Conservation (phyloP, 2,888 invertebrate species). For the Xestia xanthographa region DNA sequence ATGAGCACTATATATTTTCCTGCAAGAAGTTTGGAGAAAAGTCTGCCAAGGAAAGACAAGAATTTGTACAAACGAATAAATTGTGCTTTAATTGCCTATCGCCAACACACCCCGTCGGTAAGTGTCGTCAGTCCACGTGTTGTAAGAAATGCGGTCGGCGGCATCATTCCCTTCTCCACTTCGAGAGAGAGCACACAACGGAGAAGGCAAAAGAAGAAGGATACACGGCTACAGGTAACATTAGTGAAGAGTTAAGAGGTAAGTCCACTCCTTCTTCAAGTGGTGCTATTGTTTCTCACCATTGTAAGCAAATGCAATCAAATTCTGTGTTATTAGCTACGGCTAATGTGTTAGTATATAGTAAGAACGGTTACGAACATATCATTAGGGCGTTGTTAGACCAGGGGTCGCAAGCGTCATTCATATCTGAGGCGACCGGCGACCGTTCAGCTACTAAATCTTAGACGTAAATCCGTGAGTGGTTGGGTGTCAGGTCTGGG, state of each 20-base stretch:
- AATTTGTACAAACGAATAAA: slow-evolving; percentile 33
- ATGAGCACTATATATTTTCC: slow-evolving; percentile 25
- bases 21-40: slow-evolving; percentile 32
- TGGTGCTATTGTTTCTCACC: background rate
- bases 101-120: slow-evolving; percentile 27
- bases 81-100: slow-evolving; percentile 45
- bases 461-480: background rate
- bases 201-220: slow-evolving; percentile 7
- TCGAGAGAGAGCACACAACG: slow-evolving; percentile 24
- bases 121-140: slow-evolving; percentile 32
- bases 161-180: slow-evolving; percentile 45
- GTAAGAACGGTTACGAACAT: slow-evolving; percentile 22
- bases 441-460: background rate
- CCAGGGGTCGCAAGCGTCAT: slow-evolving; percentile 35
- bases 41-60: slow-evolving; percentile 30
- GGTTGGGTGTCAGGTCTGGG: slow-evolving; percentile 7
- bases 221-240: slow-evolving; percentile 4
- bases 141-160: slow-evolving; percentile 37
- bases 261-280: no score
- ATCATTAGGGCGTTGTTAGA: slow-evolving; percentile 34
- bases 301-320: background rate
- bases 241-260: slow-evolving; percentile 2
- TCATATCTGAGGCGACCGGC: slow-evolving; percentile 16
- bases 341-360: slow-evolving; percentile 25
- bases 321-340: slow-evolving; percentile 31